phyloP scores from a whole-genome alignment of 1,140 invertebrate species.

The Leptoteleia sp. region DNA sequence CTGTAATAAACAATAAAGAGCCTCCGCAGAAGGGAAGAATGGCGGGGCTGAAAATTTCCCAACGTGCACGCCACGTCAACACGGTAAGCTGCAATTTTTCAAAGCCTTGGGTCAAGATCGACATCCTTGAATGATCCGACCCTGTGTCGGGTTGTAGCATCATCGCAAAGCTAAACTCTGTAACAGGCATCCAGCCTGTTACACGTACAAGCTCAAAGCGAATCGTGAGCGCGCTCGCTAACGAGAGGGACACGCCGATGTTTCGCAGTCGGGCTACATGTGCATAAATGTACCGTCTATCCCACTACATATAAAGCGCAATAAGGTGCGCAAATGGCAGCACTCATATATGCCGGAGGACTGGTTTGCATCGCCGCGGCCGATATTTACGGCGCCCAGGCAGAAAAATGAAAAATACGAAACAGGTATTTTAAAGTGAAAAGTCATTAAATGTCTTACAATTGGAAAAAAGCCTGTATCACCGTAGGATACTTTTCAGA shows the following conservation, averaged over 20 bases:
- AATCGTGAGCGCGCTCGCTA: slow-evolving; percentile 53
- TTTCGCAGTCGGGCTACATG: slow-evolving; percentile 59
- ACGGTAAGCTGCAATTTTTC: slow-evolving; percentile 24
- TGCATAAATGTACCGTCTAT: slow-evolving; percentile 59
- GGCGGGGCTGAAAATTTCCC: slow-evolving; percentile 14
- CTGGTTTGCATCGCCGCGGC: slow-evolving; percentile 55
- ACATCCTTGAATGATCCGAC: slow-evolving; percentile 52
- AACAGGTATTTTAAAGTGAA: slow-evolving; percentile 59
- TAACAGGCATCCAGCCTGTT: slow-evolving; percentile 29
- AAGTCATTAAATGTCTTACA: slow-evolving; percentile 58
- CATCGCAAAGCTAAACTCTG: slow-evolving; percentile 34
- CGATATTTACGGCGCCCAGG: slow-evolving; percentile 53
- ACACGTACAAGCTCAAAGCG: slow-evolving; percentile 35
- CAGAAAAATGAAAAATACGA: slow-evolving; percentile 53
- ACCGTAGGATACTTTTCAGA: slow-evolving; percentile 41
- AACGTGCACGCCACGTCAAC: slow-evolving; percentile 25
- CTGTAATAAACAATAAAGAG: slow-evolving; percentile 30
- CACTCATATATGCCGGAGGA: slow-evolving; percentile 57
- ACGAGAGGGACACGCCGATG: slow-evolving; percentile 56
- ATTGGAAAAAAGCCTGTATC: slow-evolving; percentile 40
- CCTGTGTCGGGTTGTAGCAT: slow-evolving; percentile 37
- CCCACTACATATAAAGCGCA: slow-evolving; percentile 33
- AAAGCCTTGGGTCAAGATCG: slow-evolving; percentile 57
- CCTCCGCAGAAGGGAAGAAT: neutral
- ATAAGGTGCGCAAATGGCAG: slow-evolving; percentile 62